Conservation (phyloP, 2,888 invertebrate species). For the Cryptocephalus primarius region DNA sequence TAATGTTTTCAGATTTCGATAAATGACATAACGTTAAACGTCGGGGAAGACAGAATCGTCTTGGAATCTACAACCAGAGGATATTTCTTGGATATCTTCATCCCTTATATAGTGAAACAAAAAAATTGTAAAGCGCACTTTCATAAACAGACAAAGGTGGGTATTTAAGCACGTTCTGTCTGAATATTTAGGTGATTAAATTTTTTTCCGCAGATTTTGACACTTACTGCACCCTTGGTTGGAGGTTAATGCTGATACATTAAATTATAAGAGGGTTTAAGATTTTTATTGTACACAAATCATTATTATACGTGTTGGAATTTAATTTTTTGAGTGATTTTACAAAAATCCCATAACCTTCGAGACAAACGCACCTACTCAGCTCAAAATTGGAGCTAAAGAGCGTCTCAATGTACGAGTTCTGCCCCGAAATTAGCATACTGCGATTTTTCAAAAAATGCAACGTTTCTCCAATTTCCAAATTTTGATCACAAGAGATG, state of each 20-base stretch:
- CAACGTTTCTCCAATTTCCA: too few species aligned
- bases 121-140: slow-evolving; percentile 41
- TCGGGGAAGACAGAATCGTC: slow-evolving; percentile 66
- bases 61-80: slow-evolving; percentile 50
- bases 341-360: too few species aligned
- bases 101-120: slow-evolving; percentile 55
- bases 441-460: too few species aligned
- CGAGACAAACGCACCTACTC: too few species aligned
- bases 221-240: slow-evolving; percentile 31
- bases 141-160: slow-evolving; percentile 35
- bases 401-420: too few species aligned
- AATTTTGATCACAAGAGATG: too few species aligned
- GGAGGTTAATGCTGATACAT: slow-evolving; percentile 19
- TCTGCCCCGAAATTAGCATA: too few species aligned
- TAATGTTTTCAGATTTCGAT: slow-evolving; percentile 40
- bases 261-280: background rate
- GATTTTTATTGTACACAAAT: too few species aligned
- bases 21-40: slow-evolving; percentile 52
- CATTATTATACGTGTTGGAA: too few species aligned
- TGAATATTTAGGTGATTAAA: background rate
- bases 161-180: slow-evolving; percentile 3
- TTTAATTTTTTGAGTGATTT: too few species aligned
- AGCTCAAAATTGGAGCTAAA: too few species aligned
- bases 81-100: slow-evolving; percentile 56
- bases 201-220: slow-evolving; percentile 30